Conservation (phyloP, 1,140 invertebrate genomes). For the Nomia melanderi region DNA sequence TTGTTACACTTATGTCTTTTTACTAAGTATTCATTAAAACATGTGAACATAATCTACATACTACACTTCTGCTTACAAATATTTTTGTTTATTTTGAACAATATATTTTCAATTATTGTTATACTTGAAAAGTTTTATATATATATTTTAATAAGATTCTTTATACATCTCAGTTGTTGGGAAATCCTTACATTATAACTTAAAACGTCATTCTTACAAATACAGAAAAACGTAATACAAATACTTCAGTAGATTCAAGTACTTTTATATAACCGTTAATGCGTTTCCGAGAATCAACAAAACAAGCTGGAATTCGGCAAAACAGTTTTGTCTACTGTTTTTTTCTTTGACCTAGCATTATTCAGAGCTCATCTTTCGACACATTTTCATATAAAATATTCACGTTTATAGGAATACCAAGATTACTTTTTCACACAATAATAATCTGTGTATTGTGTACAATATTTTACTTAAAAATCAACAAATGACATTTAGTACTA, state of each 20-base stretch:
- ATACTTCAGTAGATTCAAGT: neutral
- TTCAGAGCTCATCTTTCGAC: no score
- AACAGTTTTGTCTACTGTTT: neutral
- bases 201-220: neutral
- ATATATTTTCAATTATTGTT: no score
- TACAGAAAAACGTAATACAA: slow-evolving; percentile 1
- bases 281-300: neutral
- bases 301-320: neutral
- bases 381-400: slow-evolving; percentile 1
- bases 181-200: no score
- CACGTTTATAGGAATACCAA: neutral
- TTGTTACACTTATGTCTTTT: no score
- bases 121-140: no score
- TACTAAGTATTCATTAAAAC: no score
- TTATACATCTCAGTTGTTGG: no score
- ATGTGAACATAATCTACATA: no score
- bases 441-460: neutral
- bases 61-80: no score
- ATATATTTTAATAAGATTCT: no score
- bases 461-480: neutral
- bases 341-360: neutral
- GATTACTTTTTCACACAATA: neutral
- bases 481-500: neutral
- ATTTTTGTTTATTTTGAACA: no score
- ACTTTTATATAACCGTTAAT: neutral